Conservation (phyloP, 1,140 invertebrate species). For the Drosophila triauraria region DNA sequence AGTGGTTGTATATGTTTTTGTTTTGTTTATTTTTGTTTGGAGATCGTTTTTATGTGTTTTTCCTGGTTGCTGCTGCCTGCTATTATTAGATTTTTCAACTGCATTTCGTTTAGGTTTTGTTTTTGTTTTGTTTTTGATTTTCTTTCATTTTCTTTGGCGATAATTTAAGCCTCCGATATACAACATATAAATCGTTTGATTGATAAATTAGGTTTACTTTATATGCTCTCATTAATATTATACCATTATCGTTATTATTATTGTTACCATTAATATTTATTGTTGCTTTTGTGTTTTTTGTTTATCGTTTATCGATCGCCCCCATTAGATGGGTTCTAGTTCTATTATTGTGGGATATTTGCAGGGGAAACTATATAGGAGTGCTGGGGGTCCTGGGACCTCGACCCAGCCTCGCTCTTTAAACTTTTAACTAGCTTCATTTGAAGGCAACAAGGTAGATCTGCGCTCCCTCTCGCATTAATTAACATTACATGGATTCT, state of each 20-base stretch:
- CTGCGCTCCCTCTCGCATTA: slow-evolving; percentile 61
- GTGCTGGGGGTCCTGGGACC: slow-evolving; percentile 36
- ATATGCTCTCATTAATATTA: slow-evolving; percentile 34
- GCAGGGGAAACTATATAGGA: slow-evolving; percentile 25
- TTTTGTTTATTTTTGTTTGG: slow-evolving; percentile 55
- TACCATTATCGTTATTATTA: slow-evolving; percentile 37
- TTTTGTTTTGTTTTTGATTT: slow-evolving; percentile 54
- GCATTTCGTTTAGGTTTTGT: slow-evolving; percentile 41
- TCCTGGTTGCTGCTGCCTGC: slow-evolving; percentile 35
- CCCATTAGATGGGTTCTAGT: slow-evolving; percentile 12
- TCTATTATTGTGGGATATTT: slow-evolving; percentile 25
- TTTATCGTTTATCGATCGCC: slow-evolving; percentile 36
- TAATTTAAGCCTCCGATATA: slow-evolving; percentile 85
- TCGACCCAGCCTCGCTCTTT: slow-evolving; percentile 39
- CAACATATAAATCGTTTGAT: slow-evolving; percentile 78
- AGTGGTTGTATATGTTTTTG: slow-evolving; percentile 43
- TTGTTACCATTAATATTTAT: slow-evolving; percentile 26
- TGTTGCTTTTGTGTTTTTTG: slow-evolving; percentile 58
- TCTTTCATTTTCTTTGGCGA: slow-evolving; percentile 80
- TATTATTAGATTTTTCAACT: slow-evolving; percentile 48
- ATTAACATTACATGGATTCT: slow-evolving; percentile 62
- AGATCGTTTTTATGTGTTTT: slow-evolving; percentile 66
- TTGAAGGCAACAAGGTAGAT: slow-evolving; percentile 85
- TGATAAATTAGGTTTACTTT: slow-evolving; percentile 72
- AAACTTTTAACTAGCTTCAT: slow-evolving; percentile 83